Conservation (phyloP, 2,113 vertebrate species). For the Sceloporus tristichus region DNA sequence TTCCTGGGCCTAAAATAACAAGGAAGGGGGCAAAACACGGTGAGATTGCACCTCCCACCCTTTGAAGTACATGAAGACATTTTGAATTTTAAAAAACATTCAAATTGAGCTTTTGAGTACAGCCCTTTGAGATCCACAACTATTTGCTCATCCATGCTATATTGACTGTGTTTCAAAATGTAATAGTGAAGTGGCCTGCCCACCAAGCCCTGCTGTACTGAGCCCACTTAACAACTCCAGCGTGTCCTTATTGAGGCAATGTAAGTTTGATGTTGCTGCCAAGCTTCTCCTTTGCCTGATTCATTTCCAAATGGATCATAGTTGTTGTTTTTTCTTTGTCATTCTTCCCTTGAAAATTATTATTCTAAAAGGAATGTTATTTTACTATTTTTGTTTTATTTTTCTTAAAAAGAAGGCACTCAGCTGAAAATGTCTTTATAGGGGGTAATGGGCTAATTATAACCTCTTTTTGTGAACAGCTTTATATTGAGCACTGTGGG, state of each 20-base stretch:
- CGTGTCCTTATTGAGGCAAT: neutral
- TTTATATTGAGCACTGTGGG: constrained; percentile 64
- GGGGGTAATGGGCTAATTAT: constrained; percentile 43
- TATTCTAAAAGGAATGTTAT: neutral
- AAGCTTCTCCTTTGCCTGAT: neutral
- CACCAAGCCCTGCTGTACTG: no score
- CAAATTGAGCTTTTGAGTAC: no score
- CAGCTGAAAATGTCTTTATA: constrained; percentile 50
- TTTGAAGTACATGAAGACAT: no score
- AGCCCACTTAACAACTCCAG: neutral
- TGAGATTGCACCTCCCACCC: no score
- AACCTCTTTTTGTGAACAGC: constrained; percentile 32
- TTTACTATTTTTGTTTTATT: constrained; percentile 35
- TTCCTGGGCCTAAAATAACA: no score
- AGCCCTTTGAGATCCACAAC: no score
- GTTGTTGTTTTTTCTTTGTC: neutral
- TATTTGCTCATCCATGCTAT: no score
- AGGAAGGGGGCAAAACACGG: no score
- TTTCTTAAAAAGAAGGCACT: constrained; percentile 44
- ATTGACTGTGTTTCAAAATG: no score
- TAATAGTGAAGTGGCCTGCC: no score
- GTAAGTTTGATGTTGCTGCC: neutral
- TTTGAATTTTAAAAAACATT: no score
- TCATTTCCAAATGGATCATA: neutral
- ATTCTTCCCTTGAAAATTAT: constrained; percentile 6